Percentiles rank a stretch among this genome's conserved stretches.
phyloP scores from a whole-genome alignment of 1,140 invertebrate genomes.

The Hesperophylax magnus region DNA sequence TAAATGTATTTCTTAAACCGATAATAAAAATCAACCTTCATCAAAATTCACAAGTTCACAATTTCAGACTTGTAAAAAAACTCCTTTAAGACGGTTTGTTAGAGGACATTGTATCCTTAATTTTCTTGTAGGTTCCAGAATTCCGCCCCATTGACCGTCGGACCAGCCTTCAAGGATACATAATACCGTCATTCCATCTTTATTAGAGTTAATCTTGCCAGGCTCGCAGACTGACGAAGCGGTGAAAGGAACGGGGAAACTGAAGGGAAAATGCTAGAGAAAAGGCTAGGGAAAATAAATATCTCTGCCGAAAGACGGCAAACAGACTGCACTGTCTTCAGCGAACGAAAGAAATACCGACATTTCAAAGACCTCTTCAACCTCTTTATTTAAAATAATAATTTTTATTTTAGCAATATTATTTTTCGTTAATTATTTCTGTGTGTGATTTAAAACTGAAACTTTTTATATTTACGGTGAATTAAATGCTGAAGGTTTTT shows the following conservation, averaged over 20 bases:
- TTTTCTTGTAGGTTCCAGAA: neutral
- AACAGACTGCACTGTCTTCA: neutral
- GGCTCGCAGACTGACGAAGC: neutral
- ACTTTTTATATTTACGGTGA: too few relatives aligned
- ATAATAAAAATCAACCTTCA: too few relatives aligned
- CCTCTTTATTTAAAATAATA: too few relatives aligned
- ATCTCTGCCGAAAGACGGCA: neutral
- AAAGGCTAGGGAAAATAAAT: neutral
- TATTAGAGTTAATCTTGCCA: conserved; percentile 26
- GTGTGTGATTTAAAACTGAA: too few relatives aligned
- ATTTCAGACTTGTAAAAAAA: too few relatives aligned
- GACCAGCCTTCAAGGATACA: conserved; percentile 9
- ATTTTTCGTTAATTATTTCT: too few relatives aligned
- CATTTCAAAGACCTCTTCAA: neutral
- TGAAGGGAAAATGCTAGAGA: neutral
- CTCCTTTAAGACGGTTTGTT: too few relatives aligned
- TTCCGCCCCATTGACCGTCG: neutral
- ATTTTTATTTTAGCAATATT: too few relatives aligned
- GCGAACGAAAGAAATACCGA: neutral
- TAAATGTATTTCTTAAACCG: too few relatives aligned
- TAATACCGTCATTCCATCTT: conserved; percentile 35
- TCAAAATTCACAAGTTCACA: too few relatives aligned
- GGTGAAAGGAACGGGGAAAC: neutral
- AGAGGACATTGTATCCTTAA: neutral
- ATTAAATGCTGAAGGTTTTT: too few relatives aligned